These are phyloP conservation scores for Sebastes variabilis DNA, from an alignment of 2,797 vertebrate species.

Conservation along the genomic window DNA sequence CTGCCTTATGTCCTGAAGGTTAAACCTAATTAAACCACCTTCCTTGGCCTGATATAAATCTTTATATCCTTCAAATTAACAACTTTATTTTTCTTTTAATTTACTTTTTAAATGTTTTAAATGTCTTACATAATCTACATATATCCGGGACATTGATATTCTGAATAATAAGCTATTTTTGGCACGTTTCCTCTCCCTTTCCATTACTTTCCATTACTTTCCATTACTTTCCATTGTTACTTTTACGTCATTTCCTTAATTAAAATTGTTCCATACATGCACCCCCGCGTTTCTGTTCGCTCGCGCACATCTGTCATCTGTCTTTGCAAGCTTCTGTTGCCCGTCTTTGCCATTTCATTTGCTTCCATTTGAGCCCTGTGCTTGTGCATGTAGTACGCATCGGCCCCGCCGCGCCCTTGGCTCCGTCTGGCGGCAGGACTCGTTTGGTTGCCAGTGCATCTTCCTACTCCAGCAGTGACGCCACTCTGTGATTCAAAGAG, in stretches of 20 bases:
- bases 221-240: not conserved
- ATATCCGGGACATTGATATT: not conserved
- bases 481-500: conserved; percentile 61
- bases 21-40: not conserved
- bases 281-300: not conserved
- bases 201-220: not conserved
- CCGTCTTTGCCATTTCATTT: not conserved
- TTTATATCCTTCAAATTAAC: not conserved
- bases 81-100: not conserved
- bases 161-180: not conserved
- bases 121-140: not conserved
- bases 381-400: not conserved
- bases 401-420: not conserved
- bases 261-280: not conserved
- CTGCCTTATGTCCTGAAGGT: not conserved
- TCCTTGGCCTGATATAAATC: not conserved
- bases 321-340: not conserved
- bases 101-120: not conserved
- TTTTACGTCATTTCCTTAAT: not conserved
- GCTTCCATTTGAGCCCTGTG: not conserved
- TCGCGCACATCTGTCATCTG: not conserved
- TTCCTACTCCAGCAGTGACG: conserved; percentile 35
- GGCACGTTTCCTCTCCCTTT: not conserved
- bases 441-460: conserved; percentile 31
- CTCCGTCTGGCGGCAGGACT: not conserved